Evolutionary conservation across 2,888 invertebrate genomes (phyloP).

Genomic region (Phania funesta): DNA sequence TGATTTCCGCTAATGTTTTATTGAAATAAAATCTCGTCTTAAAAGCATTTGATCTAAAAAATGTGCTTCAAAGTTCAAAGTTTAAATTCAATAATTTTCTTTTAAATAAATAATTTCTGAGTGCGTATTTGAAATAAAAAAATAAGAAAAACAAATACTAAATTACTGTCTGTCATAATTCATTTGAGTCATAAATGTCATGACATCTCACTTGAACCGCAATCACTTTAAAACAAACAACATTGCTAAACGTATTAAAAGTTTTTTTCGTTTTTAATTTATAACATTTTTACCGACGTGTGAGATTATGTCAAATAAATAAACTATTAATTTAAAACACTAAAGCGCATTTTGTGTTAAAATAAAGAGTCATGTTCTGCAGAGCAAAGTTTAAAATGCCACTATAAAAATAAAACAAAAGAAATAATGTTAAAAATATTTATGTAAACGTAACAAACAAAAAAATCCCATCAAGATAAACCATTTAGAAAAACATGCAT

Average conservation of each 20-base stretch:
- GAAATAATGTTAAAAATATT: background rate
- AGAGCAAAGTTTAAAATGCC: conserved; percentile 28
- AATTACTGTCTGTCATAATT: background rate
- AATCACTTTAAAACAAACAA: background rate
- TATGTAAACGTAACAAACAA: conserved; percentile 1
- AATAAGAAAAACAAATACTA: background rate
- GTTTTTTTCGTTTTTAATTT: background rate
- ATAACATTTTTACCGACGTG: background rate
- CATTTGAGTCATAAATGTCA: conserved; percentile 4
- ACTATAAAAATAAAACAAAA: background rate
- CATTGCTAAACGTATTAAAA: too few species aligned
- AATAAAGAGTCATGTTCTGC: conserved; percentile 18
- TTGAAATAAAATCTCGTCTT: too few species aligned
- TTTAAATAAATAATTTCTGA: too few species aligned
- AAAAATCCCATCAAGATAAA: background rate
- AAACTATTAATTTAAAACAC: conserved; percentile 1
- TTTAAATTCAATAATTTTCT: too few species aligned
- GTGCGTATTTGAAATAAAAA: too few species aligned
- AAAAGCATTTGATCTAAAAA: too few species aligned
- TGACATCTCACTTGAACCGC: conserved; percentile 2
- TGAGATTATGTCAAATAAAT: conserved; percentile 29
- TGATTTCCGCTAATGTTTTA: too few species aligned
- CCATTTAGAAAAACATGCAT: background rate
- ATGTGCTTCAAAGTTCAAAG: too few species aligned
- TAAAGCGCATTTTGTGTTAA: background rate